Base-by-base conservation (phyloP, 2,113 vertebrate species). In the Polypterus bichir region DNA sequence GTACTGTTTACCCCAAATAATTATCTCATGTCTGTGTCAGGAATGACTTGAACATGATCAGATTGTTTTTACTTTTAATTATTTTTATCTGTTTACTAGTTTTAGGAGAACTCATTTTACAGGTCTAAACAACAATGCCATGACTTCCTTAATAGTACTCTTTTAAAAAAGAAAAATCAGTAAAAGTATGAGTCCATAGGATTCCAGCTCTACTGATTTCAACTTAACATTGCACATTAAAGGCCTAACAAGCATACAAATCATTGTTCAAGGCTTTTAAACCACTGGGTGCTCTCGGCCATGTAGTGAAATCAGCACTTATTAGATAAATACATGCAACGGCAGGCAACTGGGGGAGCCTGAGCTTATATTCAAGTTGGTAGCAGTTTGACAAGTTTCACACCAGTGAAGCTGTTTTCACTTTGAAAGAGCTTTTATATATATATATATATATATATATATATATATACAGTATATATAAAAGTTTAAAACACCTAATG, bases 191-290 rank as follows among this genome's bases (percentile, higher is more conserved):
- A 27, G 27, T 27, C 27, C 27, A 27, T 27, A 1, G 27, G 27
- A 27, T 27, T 2, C 27, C 27, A 27, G 27, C 27, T 27, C 27
- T 27, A 27, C 27, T 2, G 27, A 27, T 27, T 27, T 27, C 27
- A 27, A 27, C 27, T 27, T 27, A 27, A 27, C 27, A 27, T 27
- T 27, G 27, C 27, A 27, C 27, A 27, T 27, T 27, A 27, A 27
- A 27, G 27, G 27, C 27, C 27, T 27, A 27, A 27, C 27, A 51
- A n/a, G 51, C 55, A 47, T 55, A 54, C 48, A 60, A 60, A 59
- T 60, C 57, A 60, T 66, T 63, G 59, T 48, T 58, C 62, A 9
- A 7, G 48, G 52, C 54, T 61, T 63, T 61, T 67, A 62, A 60
- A 66, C 55, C 57, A 61, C 64, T 27, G n/a, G 47, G 57, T 52